Conservation (phyloP, 2,888 invertebrate species). For the Megastigmus dorsalis region DNA sequence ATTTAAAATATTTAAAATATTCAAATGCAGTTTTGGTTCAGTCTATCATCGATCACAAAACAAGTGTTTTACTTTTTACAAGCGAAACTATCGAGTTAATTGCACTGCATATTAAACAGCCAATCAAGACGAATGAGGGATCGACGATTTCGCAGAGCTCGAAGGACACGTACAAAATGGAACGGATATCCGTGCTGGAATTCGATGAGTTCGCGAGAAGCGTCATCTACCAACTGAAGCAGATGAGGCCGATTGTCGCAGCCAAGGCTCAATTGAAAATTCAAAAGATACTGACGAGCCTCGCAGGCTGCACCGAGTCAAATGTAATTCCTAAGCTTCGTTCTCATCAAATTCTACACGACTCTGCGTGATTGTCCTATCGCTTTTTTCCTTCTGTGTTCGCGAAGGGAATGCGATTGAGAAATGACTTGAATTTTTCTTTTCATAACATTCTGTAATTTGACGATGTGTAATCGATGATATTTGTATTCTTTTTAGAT, state of each 20-base stretch:
- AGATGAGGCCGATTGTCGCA: conserved; percentile 54
- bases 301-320: conserved; percentile 1
- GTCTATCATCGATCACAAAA: too few species aligned
- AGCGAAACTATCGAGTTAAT: too few species aligned
- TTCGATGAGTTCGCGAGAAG: conserved; percentile 59
- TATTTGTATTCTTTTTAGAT: too few species aligned
- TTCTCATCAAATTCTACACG: not conserved
- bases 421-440: too few species aligned
- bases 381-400: too few species aligned
- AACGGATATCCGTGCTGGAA: conserved; percentile 49
- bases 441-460: too few species aligned
- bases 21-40: too few species aligned
- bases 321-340: conserved; percentile 31
- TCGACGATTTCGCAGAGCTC: not conserved
- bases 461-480: too few species aligned
- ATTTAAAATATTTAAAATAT: too few species aligned
- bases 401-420: too few species aligned
- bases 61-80: too few species aligned
- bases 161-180: conserved; percentile 19
- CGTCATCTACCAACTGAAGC: conserved; percentile 56
- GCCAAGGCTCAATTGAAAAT: conserved; percentile 57
- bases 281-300: conserved; percentile 53
- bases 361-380: too few species aligned
- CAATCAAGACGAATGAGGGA: not conserved
- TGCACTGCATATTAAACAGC: conserved; percentile 1